phyloP scores from a whole-genome alignment of 2,113 vertebrate genomes.

The Nettapus auritus region DNA sequence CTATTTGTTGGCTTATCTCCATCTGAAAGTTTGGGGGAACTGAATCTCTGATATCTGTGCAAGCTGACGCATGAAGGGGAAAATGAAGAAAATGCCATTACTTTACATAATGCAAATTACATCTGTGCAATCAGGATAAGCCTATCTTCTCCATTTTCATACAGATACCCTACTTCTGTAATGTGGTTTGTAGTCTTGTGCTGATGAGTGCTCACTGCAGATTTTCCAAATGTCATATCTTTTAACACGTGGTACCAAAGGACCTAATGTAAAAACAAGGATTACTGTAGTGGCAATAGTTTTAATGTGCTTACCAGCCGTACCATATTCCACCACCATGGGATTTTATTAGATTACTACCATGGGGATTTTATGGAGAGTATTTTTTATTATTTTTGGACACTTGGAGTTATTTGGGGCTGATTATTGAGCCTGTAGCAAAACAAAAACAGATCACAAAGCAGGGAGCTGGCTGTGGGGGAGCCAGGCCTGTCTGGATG shows the following conservation, averaged over 20 bases:
- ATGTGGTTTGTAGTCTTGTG: not conserved
- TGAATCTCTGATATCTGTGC: not conserved
- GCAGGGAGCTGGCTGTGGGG: fast-evolving
- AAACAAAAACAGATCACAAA: not conserved
- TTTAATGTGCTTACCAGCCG: not conserved
- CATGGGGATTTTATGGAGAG: not conserved
- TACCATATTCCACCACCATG: fast-evolving
- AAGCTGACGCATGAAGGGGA: not conserved
- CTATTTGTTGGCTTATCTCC: not conserved
- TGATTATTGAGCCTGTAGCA: not conserved
- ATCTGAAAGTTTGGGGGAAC: not conserved
- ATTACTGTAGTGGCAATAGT: not conserved
- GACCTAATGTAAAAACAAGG: not conserved
- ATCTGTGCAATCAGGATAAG: not conserved
- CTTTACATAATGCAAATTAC: not conserved
- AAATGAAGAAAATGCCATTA: not conserved
- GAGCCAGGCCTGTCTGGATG: not conserved
- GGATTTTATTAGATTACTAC: not conserved
- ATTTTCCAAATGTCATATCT: not conserved
- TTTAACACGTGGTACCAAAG: not conserved
- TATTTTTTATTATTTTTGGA: not conserved
- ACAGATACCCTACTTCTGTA: not conserved
- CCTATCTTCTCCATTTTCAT: not conserved
- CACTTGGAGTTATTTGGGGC: not conserved
- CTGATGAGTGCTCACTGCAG: not conserved